Evolutionary conservation across 2,888 invertebrate genomes (phyloP), one percentile per base, ranked within the genome.

Genomic region (Eilema depressum): DNA sequence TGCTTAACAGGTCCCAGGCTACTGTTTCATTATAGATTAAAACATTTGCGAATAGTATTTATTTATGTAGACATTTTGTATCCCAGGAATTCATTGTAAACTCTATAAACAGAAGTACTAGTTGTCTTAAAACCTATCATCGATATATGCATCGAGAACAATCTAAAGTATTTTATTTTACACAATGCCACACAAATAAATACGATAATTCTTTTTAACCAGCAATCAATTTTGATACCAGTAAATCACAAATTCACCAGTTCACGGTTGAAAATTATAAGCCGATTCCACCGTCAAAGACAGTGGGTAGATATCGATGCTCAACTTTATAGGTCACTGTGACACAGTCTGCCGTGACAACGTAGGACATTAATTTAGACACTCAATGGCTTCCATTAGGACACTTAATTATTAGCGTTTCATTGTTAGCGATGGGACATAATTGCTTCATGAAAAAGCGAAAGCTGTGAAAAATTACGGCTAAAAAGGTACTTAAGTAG

Each of bases 311-410:
- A 28, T 20, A 65, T 73, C 73, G 63, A 68, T 70, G 76, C 68
- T 68, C 61, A 69, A 71, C 65, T 75, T 83, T 83, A 83, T 79
- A 83, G 86, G 82, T 85, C 83, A 82, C 73, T 77, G 70, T 79
- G 76, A 75, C 79, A 75, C 71, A 74, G 75, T 67, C 60, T 70
- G 63, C 62, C 56, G 74, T 68, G 70, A 78, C 75, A 68, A 74
- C 73, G 37, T 62, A 69, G 77, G 77, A 73, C 69, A 73, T 79
- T 81, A 79, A 85, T 84, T 82, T 75, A 77, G 74, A 78, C 67
- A 63, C 79, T 77, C 74, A 83, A 80, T 79, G 78, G 77, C 76
- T 74, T 79, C 81, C 76, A 84, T 85, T 83, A 85, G 77, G 68
- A 78, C 79, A 81, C 77, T 75, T 77, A 79, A 81, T 86, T 83